Evolutionary conservation across 2,113 vertebrate species (phyloP).

Genomic region (Colaptes auratus): DNA sequence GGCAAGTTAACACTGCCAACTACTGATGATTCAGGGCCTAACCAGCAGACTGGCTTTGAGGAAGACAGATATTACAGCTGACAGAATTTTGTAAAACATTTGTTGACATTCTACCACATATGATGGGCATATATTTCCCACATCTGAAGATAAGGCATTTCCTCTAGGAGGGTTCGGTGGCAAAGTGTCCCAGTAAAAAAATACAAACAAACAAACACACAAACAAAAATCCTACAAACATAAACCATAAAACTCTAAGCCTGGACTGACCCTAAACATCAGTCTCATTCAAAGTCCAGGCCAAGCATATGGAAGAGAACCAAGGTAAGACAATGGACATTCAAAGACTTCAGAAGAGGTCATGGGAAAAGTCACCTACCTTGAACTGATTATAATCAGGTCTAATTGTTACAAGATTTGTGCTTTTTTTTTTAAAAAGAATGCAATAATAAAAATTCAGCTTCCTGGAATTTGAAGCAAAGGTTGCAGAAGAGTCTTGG

Average conservation of each 20-base stretch:
- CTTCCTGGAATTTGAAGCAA: neutral
- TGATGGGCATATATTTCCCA: neutral
- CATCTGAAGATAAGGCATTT: neutral
- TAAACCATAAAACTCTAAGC: neutral
- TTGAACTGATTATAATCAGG: constrained; percentile 45
- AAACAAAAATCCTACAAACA: neutral
- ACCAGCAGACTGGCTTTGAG: neutral
- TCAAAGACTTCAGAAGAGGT: neutral
- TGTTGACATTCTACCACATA: neutral
- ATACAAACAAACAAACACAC: no score
- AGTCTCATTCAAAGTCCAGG: neutral
- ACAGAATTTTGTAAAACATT: neutral
- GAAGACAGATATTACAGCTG: neutral
- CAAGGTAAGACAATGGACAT: neutral
- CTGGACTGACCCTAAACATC: neutral
- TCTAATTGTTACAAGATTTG: constrained; percentile 19
- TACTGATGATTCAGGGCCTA: neutral
- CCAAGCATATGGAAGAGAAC: neutral
- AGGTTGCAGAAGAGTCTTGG: neutral
- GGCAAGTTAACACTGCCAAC: neutral
- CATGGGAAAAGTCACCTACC: constrained; percentile 35
- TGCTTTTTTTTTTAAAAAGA: constrained; percentile 9
- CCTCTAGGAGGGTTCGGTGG: neutral
- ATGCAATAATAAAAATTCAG: neutral
- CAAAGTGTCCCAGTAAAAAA: neutral